Conservation (phyloP, 2,113 vertebrate species). For the Acinonyx jubatus region DNA sequence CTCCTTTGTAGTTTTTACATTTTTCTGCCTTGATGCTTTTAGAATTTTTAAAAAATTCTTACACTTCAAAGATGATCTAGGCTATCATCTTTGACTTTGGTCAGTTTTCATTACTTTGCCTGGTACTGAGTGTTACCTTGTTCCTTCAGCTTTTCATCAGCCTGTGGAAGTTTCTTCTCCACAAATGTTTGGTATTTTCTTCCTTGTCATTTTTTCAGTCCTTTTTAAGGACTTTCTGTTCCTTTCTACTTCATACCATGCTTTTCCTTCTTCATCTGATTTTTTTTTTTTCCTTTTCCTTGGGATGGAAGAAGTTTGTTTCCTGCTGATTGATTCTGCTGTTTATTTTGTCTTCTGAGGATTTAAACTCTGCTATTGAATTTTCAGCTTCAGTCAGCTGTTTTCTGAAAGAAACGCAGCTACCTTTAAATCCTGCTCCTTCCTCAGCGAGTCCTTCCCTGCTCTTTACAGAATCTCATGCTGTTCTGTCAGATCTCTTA, state of each 20-base stretch:
- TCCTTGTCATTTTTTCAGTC: neutral
- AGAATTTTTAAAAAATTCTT: neutral
- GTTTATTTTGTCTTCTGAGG: neutral
- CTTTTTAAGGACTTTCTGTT: neutral
- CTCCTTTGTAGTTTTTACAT: neutral
- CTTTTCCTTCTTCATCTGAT: neutral
- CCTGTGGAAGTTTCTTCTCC: neutral
- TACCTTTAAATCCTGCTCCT: neutral
- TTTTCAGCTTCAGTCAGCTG: neutral
- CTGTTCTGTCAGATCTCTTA: neutral
- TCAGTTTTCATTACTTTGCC: neutral
- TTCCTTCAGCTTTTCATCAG: neutral
- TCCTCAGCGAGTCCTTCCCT: neutral
- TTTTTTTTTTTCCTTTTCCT: neutral
- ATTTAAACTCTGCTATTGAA: neutral
- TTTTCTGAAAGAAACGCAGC: neutral
- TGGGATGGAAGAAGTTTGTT: neutral
- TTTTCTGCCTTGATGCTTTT: neutral
- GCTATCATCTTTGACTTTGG: neutral
- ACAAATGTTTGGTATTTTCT: neutral
- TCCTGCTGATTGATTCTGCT: neutral
- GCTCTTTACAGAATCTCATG: neutral
- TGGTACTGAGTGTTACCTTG: neutral
- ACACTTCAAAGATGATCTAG: neutral
- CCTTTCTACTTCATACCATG: neutral